Evolutionary conservation across 2,113 vertebrate species (phyloP).

Genomic region (Myotis yumanensis): DNA sequence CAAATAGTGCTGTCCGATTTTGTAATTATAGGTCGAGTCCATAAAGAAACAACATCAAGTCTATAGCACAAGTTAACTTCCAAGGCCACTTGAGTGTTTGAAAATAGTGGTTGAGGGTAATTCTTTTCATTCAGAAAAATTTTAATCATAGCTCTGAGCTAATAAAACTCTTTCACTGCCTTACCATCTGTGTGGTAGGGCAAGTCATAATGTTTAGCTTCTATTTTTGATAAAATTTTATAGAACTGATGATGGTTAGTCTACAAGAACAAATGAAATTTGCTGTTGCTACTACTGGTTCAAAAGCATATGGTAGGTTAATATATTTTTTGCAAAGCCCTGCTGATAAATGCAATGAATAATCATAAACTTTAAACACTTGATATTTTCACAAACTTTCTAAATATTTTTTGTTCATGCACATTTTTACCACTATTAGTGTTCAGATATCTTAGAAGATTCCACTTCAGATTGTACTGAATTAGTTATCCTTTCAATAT

Average conservation of each 20-base stretch:
- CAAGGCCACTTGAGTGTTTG: not conserved
- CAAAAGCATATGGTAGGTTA: not conserved
- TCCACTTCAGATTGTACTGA: not conserved
- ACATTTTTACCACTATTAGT: not conserved
- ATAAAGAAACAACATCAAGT: not conserved
- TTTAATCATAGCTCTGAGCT: not conserved
- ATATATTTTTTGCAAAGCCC: not conserved
- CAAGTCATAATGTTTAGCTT: not conserved
- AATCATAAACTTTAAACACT: not conserved
- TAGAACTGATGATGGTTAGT: not conserved
- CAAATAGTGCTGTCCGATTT: not conserved
- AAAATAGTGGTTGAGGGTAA: not conserved
- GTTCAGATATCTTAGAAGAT: not conserved
- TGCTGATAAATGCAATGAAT: not conserved
- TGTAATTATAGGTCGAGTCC: not conserved
- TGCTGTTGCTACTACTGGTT: not conserved
- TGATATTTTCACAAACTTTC: not conserved
- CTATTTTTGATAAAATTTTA: constrained; percentile 23
- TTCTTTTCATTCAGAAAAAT: not conserved
- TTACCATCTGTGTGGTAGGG: not conserved
- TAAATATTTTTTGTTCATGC: not conserved
- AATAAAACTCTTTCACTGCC: not conserved
- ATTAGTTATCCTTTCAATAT: not conserved
- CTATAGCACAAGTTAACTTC: not conserved
- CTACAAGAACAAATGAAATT: not conserved